phyloP scores from a whole-genome alignment of 2,797 vertebrate species.

The Enteromius argenteus region DNA sequence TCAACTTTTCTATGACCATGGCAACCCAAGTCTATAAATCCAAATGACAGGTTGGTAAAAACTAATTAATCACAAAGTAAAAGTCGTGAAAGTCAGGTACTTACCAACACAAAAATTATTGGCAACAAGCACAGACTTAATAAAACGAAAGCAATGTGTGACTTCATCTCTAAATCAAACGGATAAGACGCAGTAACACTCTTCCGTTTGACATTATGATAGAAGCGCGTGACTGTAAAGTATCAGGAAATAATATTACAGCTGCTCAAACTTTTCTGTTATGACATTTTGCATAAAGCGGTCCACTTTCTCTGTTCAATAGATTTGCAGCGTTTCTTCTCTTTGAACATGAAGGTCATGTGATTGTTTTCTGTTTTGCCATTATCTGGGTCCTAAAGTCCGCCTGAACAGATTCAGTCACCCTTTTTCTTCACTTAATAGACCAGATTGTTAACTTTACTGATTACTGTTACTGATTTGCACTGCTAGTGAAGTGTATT shows the following conservation, averaged over 20 bases:
- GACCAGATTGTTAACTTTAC: not conserved
- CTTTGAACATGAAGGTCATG: conserved; percentile 54
- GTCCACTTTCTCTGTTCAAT: not conserved
- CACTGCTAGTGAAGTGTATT: not conserved
- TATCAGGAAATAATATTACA: conserved; percentile 9
- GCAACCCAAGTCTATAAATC: not conserved
- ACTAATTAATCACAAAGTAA: not conserved
- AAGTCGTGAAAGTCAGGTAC: conserved; percentile 40
- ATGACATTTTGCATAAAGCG: not conserved
- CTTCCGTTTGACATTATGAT: conserved; percentile 10
- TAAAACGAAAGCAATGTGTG: conserved; percentile 54
- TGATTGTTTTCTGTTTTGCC: conserved; percentile 28
- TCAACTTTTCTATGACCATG: not conserved
- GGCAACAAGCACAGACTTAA: conserved; percentile 61
- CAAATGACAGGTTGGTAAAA: not conserved
- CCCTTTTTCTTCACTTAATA: not conserved
- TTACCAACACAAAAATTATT: conserved; percentile 70
- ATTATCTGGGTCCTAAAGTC: conserved; percentile 71
- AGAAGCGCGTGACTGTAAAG: not conserved
- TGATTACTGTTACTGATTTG: not conserved
- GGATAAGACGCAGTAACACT: not conserved
- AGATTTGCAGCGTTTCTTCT: conserved; percentile 65
- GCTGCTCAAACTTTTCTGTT: not conserved
- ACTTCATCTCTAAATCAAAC: conserved; percentile 40
- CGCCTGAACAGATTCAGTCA: fast-evolving